Conservation (phyloP, 2,113 vertebrate genomes). For the Podarcis muralis region DNA sequence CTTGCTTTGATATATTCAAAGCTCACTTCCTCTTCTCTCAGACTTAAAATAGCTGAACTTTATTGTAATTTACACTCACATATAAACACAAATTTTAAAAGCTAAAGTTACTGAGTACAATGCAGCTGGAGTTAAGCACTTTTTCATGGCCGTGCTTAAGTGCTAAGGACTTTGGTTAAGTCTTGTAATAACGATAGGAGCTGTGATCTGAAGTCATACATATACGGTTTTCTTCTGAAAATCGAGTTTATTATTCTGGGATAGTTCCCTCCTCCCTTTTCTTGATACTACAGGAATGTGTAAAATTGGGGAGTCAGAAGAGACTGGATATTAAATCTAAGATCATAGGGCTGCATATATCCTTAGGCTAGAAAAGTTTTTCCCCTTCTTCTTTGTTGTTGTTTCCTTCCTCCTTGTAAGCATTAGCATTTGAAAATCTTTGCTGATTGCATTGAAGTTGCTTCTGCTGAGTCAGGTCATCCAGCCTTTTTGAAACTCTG, state of each 20-base stretch:
- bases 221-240: constrained; percentile 51
- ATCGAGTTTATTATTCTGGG: background rate
- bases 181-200: too few species aligned
- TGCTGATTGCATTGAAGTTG: constrained; percentile 71
- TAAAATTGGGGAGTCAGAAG: constrained; percentile 60
- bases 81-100: background rate
- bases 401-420: constrained; percentile 63
- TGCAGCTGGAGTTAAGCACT: too few species aligned
- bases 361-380: constrained; percentile 59
- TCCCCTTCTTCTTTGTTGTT: constrained; percentile 62
- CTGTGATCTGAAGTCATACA: too few species aligned
- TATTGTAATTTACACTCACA: background rate
- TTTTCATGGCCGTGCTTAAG: background rate
- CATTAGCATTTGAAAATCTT: constrained; percentile 69
- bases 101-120: background rate
- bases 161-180: constrained; percentile 3
- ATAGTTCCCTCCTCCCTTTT: constrained; percentile 41
- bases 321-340: constrained; percentile 52
- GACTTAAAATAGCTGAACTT: background rate
- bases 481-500: constrained; percentile 57
- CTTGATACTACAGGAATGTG: constrained; percentile 38
- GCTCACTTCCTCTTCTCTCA: background rate
- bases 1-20: background rate
- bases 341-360: constrained; percentile 58
- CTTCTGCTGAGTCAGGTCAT: constrained; percentile 70